Evolutionary conservation across 2,113 vertebrate genomes (phyloP).

Genomic region (Atherinomorus stipes): DNA sequence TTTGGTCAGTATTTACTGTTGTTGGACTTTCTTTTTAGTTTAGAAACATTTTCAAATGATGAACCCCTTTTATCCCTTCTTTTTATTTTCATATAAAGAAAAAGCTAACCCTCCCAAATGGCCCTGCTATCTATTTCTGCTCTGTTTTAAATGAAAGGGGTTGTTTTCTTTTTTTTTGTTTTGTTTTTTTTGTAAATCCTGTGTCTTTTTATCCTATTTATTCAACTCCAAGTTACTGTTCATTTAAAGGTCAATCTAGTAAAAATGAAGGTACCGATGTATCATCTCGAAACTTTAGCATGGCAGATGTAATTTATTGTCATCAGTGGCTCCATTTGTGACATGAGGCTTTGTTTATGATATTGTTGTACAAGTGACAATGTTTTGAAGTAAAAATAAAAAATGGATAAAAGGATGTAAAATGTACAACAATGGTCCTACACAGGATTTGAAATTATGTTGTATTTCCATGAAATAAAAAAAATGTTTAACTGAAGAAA

Average conservation of each 20-base stretch:
- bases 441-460: conserved; percentile 82
- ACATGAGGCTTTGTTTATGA: conserved; percentile 86
- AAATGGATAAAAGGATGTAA: conserved; percentile 72
- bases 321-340: conserved; percentile 86
- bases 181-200: conserved; percentile 77
- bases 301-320: conserved; percentile 87
- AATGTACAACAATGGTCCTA: conserved; percentile 83
- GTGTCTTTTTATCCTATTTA: conserved; percentile 82
- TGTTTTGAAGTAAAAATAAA: conserved; percentile 81
- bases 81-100: conserved; percentile 72
- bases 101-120: conserved; percentile 56
- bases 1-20: conserved; percentile 80
- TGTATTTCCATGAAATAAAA: conserved; percentile 90
- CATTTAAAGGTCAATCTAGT: conserved; percentile 76
- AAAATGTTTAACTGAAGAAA: conserved; percentile 79
- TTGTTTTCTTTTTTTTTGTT: no score
- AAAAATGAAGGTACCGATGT: conserved; percentile 72
- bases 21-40: conserved; percentile 66
- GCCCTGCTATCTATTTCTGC: conserved; percentile 64
- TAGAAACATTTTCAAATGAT: conserved; percentile 79
- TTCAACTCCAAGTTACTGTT: conserved; percentile 75
- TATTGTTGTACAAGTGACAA: conserved; percentile 87
- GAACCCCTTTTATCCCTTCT: conserved; percentile 51
- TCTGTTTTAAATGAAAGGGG: conserved; percentile 66
- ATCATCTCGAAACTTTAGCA: conserved; percentile 83